These are phyloP conservation scores for silkworm (Bombyx mori) DNA, from an alignment of 1,140 invertebrate genomes.

Conservation along the genomic window ASM3026992v2 NC_085128.1:17628001-17628500, in stretches of 20 bases:
- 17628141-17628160: slow-evolving; percentile 4
- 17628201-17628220: slow-evolving; percentile 42
- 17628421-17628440: too few species aligned
- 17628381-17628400: too few species aligned
- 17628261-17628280: slow-evolving; percentile 14
- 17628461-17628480: too few species aligned
- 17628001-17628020: slow-evolving; percentile 51
- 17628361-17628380: too few species aligned
- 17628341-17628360: too few species aligned
- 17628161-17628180: slow-evolving; percentile 3
- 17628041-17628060: slow-evolving; percentile 68
- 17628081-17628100: slow-evolving; percentile 52
- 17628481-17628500: too few species aligned
- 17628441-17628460: too few species aligned
- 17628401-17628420: too few species aligned
- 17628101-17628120: slow-evolving; percentile 48
- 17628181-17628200: slow-evolving; percentile 38
- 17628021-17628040: slow-evolving; percentile 68
- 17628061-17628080: slow-evolving; percentile 53
- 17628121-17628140: slow-evolving; percentile 60
- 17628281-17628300: slow-evolving; percentile 16
- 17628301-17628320: not conserved
- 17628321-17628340: too few species aligned
- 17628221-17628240: too few species aligned
- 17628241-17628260: too few species aligned